phyloP scores from a whole-genome alignment of 2,113 vertebrate species.

The Neotoma lepida region DNA sequence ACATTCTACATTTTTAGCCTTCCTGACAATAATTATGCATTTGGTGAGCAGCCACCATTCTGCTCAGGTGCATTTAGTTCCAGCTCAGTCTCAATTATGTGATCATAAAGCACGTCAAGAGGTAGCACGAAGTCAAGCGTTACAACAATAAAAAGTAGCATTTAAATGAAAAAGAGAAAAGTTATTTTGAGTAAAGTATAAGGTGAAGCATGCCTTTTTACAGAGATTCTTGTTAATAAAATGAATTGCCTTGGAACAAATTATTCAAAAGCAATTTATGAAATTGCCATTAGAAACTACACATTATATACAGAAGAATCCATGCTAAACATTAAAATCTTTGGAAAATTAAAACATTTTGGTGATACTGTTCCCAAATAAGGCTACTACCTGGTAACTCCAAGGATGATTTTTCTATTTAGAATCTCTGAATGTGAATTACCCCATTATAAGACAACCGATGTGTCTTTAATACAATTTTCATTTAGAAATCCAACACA shows the following conservation, averaged over 20 bases:
- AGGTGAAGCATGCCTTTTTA: not conserved
- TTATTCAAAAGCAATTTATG: constrained; percentile 41
- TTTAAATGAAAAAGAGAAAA: constrained; percentile 58
- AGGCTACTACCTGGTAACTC: not conserved
- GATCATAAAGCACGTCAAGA: constrained; percentile 60
- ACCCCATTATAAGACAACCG: not conserved
- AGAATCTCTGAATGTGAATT: not conserved
- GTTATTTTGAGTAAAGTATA: constrained; percentile 49
- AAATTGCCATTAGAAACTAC: constrained; percentile 24
- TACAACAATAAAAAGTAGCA: constrained; percentile 53
- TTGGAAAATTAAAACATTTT: constrained; percentile 14
- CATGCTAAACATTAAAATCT: not conserved
- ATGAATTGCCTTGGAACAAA: constrained; percentile 8
- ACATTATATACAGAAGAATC: not conserved
- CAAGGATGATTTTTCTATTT: not conserved
- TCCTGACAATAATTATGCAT: constrained; percentile 67
- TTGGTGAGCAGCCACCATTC: constrained; percentile 67
- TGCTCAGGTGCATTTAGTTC: constrained; percentile 60
- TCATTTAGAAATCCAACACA: constrained; percentile 28
- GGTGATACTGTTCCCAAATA: not conserved
- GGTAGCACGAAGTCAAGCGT: constrained; percentile 42
- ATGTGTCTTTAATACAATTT: not conserved
- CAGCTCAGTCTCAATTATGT: constrained; percentile 62
- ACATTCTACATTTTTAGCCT: constrained; percentile 65
- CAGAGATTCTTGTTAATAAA: not conserved